These are phyloP conservation scores for Pseudomugil gertrudae DNA, from an alignment of 2,797 vertebrate genomes.

Conservation along the genomic window DNA sequence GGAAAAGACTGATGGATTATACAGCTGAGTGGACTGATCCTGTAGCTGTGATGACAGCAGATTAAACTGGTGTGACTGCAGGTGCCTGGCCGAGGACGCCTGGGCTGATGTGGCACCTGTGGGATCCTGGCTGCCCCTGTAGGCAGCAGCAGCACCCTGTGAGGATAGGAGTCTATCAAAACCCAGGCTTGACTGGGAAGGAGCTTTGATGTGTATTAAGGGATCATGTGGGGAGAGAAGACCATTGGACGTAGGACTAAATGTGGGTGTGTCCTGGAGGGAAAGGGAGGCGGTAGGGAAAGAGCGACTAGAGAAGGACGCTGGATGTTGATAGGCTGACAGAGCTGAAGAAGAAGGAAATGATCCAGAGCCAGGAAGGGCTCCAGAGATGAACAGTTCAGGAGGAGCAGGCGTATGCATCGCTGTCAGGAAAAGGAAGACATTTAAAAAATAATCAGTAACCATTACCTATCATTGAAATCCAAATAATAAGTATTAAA, in stretches of 20 bases:
- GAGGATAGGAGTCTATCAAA: constrained; percentile 91
- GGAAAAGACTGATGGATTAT: constrained; percentile 91
- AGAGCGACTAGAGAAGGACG: constrained; percentile 92
- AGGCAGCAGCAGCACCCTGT: constrained; percentile 84
- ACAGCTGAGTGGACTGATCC: constrained; percentile 90
- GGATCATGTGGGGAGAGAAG: constrained; percentile 94
- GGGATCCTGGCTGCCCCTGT: constrained; percentile 86
- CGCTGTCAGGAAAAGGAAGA: constrained; percentile 79
- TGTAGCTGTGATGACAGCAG: constrained; percentile 89
- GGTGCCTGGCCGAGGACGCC: constrained; percentile 86
- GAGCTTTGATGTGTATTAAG: constrained; percentile 92
- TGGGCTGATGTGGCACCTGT: constrained; percentile 81
- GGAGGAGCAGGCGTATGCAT: constrained; percentile 96
- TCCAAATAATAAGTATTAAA: neutral
- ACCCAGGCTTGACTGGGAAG: constrained; percentile 89
- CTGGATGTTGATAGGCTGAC: constrained; percentile 95
- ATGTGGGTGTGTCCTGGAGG: constrained; percentile 91
- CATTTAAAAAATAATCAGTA: constrained; percentile 52
- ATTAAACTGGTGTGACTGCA: constrained; percentile 92
- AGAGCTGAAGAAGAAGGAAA: constrained; percentile 94
- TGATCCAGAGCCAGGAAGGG: constrained; percentile 91
- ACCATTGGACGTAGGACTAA: constrained; percentile 95
- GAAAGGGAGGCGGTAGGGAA: constrained; percentile 91
- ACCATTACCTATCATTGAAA: constrained; percentile 17
- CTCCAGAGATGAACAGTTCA: constrained; percentile 95